Evolutionary conservation across 2,113 vertebrate species (phyloP).

Genomic region (Leuciscus idus): DNA sequence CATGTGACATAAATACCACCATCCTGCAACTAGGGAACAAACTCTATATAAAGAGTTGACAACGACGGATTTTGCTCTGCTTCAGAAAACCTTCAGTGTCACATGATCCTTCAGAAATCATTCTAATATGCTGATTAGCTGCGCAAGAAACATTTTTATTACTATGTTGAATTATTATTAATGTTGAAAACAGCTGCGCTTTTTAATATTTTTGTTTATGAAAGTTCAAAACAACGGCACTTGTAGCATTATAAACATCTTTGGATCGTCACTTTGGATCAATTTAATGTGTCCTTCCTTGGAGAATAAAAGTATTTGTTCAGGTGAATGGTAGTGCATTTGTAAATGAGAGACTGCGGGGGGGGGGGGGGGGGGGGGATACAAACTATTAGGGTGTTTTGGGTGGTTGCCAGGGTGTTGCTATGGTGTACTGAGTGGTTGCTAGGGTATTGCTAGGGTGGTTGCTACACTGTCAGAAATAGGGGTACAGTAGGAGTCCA

Average conservation of each 20-base stretch:
- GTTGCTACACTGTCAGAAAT: no score
- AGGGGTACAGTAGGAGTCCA: no score
- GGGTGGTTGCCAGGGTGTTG: neutral
- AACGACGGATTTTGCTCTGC: neutral
- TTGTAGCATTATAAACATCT: neutral
- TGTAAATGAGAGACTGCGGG: neutral
- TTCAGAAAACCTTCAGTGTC: neutral
- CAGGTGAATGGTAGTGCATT: neutral
- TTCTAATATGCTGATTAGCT: neutral
- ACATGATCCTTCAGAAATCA: neutral
- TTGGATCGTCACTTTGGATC: neutral
- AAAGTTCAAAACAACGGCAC: neutral
- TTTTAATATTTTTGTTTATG: neutral
- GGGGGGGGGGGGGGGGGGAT: no score
- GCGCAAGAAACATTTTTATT: neutral
- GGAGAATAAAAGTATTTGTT: neutral
- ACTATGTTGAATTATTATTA: neutral
- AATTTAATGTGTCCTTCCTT: neutral
- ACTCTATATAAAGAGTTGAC: neutral
- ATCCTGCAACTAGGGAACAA: neutral
- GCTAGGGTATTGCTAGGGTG: no score
- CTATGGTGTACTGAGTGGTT: neutral
- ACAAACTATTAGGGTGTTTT: neutral
- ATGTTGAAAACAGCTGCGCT: neutral
- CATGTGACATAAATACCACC: slow-evolving; percentile 20